phyloP scores from a whole-genome alignment of 2,888 invertebrate genomes.

The Bursaphelenchus okinawaensis region DNA sequence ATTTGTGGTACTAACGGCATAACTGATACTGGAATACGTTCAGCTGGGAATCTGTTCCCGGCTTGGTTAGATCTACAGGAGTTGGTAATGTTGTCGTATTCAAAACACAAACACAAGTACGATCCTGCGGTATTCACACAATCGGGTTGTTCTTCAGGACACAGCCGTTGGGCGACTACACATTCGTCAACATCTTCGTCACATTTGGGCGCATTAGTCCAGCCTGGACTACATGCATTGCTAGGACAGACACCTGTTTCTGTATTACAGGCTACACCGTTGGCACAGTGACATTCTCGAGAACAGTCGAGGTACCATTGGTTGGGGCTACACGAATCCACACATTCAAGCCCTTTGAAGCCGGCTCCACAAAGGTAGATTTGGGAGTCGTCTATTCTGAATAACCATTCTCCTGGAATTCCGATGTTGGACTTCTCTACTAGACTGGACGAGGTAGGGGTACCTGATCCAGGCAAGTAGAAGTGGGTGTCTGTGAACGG shows the following conservation, averaged over 20 bases:
- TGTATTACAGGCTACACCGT: constrained; percentile 45
- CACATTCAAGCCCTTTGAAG: constrained; percentile 56
- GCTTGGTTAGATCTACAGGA: constrained; percentile 25
- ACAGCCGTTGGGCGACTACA: constrained; percentile 34
- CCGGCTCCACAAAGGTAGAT: constrained; percentile 57
- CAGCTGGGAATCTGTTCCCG: not conserved
- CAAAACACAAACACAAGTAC: constrained; percentile 81
- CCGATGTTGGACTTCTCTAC: constrained; percentile 57
- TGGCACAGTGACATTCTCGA: constrained; percentile 51
- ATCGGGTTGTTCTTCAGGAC: constrained; percentile 72
- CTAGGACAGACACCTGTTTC: constrained; percentile 52
- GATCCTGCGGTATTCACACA: constrained; percentile 87
- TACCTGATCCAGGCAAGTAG: constrained; percentile 54
- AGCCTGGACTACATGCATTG: constrained; percentile 49
- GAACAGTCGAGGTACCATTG: constrained; percentile 39
- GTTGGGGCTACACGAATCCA: constrained; percentile 44
- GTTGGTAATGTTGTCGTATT: constrained; percentile 64
- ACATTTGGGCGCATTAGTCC: constrained; percentile 47
- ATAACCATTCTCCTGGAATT: constrained; percentile 58
- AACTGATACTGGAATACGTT: constrained; percentile 31
- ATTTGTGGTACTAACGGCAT: constrained; percentile 28
- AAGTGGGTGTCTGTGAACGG: constrained; percentile 27
- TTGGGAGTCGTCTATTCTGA: constrained; percentile 48
- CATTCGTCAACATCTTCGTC: constrained; percentile 69
- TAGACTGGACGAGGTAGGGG: constrained; percentile 38